Evolutionary conservation across 1,140 invertebrate species (phyloP).

Genomic region (Lordiphosa mommai): DNA sequence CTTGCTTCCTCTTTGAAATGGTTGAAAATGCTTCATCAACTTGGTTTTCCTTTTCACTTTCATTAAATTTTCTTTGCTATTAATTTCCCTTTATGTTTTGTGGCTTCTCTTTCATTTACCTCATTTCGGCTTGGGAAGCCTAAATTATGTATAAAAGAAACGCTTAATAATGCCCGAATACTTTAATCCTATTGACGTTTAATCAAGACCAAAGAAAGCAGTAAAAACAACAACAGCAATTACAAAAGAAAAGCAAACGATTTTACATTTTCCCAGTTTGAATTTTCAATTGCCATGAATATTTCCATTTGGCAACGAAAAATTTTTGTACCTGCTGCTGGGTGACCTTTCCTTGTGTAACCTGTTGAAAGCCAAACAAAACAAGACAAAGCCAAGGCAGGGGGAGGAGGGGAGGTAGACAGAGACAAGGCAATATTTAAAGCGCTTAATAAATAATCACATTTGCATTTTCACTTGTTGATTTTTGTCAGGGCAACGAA

Average conservation of each 20-base stretch:
- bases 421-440: conserved; percentile 49
- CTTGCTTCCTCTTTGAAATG: no score
- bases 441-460: conserved; percentile 77
- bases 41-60: no score
- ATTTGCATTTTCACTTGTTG: conserved; percentile 77
- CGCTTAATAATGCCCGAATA: conserved; percentile 34
- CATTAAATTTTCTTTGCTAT: conserved; percentile 1
- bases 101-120: conserved; percentile 4
- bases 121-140: not conserved
- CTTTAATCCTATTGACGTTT: conserved; percentile 75
- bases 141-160: conserved; percentile 27
- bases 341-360: conserved; percentile 17
- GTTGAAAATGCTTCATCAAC: no score
- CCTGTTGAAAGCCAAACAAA: conserved; percentile 11
- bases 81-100: conserved; percentile 2
- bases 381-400: conserved; percentile 10
- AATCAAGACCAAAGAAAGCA: conserved; percentile 42
- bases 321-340: conserved; percentile 37
- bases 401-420: not conserved
- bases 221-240: conserved; percentile 18
- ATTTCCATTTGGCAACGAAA: conserved; percentile 22
- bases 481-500: conserved; percentile 40
- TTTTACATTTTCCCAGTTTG: conserved; percentile 51
- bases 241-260: conserved; percentile 17
- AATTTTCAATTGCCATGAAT: conserved; percentile 60